Percentiles rank a stretch among this genome's conserved stretches.
Evolutionary conservation across 2,888 invertebrate genomes (phyloP).

Genomic region (Tipula lateralis): DNA sequence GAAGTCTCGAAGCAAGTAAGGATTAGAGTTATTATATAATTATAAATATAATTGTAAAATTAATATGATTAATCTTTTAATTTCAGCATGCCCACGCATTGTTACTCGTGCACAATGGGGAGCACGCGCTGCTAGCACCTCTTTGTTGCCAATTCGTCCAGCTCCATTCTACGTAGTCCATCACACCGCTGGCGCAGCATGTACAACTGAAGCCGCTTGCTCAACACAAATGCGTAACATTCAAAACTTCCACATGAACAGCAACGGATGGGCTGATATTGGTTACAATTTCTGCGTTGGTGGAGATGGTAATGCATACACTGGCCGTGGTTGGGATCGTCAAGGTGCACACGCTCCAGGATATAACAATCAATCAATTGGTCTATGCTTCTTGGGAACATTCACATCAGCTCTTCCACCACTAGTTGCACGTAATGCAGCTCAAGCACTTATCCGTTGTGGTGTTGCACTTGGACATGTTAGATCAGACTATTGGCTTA

Average conservation of each 20-base stretch:
- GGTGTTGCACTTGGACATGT: constrained; percentile 61
- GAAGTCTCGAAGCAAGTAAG: neutral
- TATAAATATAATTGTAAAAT: neutral
- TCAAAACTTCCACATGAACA: constrained; percentile 60
- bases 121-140: constrained; percentile 51
- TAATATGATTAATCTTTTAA: neutral
- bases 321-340: constrained; percentile 64
- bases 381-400: constrained; percentile 61
- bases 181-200: constrained; percentile 58
- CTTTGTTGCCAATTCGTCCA: constrained; percentile 51
- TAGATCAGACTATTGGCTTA: constrained; percentile 54
- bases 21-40: neutral
- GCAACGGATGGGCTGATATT: constrained; percentile 63
- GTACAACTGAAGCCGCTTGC: constrained; percentile 54
- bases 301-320: constrained; percentile 65
- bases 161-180: constrained; percentile 66
- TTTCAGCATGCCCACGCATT: constrained; percentile 32
- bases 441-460: constrained; percentile 56
- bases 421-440: constrained; percentile 54
- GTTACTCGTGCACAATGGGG: constrained; percentile 55
- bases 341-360: constrained; percentile 66
- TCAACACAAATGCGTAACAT: constrained; percentile 57
- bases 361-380: constrained; percentile 64
- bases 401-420: constrained; percentile 51
- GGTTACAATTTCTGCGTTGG: constrained; percentile 69